phyloP scores from a whole-genome alignment of 2,888 invertebrate species.

The Papilio demoleus region DNA sequence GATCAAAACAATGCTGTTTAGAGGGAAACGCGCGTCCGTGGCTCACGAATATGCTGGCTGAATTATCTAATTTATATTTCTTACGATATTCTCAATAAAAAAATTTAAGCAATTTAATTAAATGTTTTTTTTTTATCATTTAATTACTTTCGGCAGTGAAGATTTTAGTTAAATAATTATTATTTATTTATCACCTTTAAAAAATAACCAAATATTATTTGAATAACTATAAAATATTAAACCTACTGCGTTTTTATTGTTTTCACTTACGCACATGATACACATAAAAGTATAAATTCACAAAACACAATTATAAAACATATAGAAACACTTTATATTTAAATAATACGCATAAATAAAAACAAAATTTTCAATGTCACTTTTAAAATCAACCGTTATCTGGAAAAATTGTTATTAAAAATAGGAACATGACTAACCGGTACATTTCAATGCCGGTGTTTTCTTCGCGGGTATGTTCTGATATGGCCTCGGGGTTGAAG shows the following conservation, averaged over 20 bases:
- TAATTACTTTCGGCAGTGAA: background rate
- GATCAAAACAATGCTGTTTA: conserved; percentile 16
- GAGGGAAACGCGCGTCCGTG: conserved; percentile 31
- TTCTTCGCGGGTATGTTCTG: conserved; percentile 55
- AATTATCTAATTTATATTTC: background rate
- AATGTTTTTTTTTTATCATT: background rate
- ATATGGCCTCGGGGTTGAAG: conserved; percentile 57
- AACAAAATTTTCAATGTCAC: conserved; percentile 22
- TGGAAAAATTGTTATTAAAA: conserved; percentile 49
- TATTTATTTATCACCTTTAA: no score
- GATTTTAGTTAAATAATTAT: no score
- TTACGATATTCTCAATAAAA: background rate
- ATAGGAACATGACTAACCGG: conserved; percentile 67
- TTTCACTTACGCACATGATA: background rate
- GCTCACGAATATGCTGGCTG: background rate
- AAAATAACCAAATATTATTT: no score
- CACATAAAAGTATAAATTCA: background rate
- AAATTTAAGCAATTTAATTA: background rate
- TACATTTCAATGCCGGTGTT: conserved; percentile 58
- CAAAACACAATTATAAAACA: conserved; percentile 17
- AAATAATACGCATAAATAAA: background rate
- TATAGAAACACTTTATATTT: background rate
- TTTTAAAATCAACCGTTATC: conserved; percentile 25
- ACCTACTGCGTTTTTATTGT: background rate
- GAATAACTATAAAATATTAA: background rate